Percentiles rank a stretch among this genome's conserved stretches.
Conservation (phyloP, 2,113 vertebrate genomes). For the Eulemur macaco region DNA sequence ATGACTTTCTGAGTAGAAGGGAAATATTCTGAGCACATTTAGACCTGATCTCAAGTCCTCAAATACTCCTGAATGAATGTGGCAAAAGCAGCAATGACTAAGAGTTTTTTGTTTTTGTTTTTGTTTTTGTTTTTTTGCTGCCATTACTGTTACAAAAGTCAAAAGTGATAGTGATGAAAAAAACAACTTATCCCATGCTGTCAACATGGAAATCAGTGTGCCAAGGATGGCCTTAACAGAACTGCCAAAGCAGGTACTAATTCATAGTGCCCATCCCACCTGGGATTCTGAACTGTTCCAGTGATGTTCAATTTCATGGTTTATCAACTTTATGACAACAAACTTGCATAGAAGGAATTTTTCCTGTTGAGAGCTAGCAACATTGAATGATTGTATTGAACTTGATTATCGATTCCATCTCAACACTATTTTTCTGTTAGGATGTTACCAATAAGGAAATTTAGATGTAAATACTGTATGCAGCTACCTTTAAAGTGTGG, state of each 20-base stretch:
- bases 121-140: neutral
- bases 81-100: neutral
- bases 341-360: neutral
- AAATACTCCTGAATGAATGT: neutral
- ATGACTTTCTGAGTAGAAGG: neutral
- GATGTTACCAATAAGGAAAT: neutral
- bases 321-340: neutral
- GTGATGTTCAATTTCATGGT: neutral
- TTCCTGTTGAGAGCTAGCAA: neutral
- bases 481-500: neutral
- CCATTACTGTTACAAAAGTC: neutral
- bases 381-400: neutral
- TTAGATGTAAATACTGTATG: too few relatives aligned
- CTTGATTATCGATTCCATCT: neutral
- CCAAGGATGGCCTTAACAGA: neutral
- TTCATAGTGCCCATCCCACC: neutral
- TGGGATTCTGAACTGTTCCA: neutral
- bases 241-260: neutral
- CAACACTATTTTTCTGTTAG: accelerated
- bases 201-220: neutral
- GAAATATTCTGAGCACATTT: neutral
- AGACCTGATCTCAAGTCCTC: neutral
- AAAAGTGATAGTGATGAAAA: neutral
- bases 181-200: neutral
- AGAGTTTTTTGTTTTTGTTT: neutral